phyloP scores from a whole-genome alignment of 2,888 invertebrate genomes.

The Tethea ocularis region DNA sequence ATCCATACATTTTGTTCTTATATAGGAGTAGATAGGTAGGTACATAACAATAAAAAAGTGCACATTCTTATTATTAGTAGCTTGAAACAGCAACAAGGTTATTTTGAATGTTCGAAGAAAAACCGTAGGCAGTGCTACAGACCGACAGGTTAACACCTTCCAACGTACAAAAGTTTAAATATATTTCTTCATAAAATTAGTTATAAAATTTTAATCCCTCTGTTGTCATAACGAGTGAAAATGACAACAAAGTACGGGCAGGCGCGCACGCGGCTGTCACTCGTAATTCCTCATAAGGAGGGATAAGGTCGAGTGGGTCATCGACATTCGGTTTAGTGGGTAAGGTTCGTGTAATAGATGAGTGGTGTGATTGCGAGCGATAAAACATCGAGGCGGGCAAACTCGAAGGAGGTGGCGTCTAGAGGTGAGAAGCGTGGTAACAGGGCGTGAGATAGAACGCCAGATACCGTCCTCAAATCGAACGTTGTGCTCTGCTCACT shows the following conservation, averaged over 20 bases:
- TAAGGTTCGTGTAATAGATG: slow-evolving; percentile 72
- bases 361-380: slow-evolving; percentile 69
- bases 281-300: slow-evolving; percentile 54
- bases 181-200: not conserved
- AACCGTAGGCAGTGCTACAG: not conserved
- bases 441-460: slow-evolving; percentile 74
- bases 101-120: not conserved
- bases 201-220: slow-evolving; percentile 2
- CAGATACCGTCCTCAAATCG: slow-evolving; percentile 58
- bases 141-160: not conserved
- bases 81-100: not conserved
- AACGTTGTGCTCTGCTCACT: slow-evolving; percentile 22
- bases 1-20: too few species aligned
- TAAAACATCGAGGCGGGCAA: slow-evolving; percentile 64
- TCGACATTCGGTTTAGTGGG: slow-evolving; percentile 71
- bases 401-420: slow-evolving; percentile 63
- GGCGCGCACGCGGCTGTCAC: slow-evolving; percentile 51
- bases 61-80: not conserved
- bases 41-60: not conserved
- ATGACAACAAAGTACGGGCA: slow-evolving; percentile 32
- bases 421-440: slow-evolving; percentile 81
- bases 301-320: slow-evolving; percentile 56
- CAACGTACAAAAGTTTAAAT: not conserved
- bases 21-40: too few species aligned
- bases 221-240: slow-evolving; percentile 21